A percentile compares a stretch with the other conserved stretches of the same genome.
These are phyloP conservation scores for Eupleurogrammus muticus DNA, from an alignment of 2,797 vertebrate species.

Conservation along the genomic window DNA sequence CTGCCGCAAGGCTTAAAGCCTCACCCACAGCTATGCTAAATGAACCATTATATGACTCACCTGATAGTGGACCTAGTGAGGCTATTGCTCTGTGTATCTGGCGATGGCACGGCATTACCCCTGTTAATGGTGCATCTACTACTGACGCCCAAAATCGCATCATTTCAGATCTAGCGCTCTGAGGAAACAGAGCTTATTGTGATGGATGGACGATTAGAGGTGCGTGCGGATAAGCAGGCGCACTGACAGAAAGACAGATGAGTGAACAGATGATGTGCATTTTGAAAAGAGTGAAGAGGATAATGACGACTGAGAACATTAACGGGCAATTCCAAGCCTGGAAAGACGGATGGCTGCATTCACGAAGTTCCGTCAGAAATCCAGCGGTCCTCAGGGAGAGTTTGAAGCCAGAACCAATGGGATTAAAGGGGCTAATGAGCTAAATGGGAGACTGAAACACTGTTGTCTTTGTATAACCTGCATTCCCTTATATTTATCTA, in stretches of 20 bases:
- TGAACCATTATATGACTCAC: slow-evolving; percentile 36
- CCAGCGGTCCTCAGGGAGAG: slow-evolving; percentile 28
- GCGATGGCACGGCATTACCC: slow-evolving; percentile 57
- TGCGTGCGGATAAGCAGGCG: slow-evolving; percentile 11
- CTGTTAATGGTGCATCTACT: slow-evolving; percentile 54
- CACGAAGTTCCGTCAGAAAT: slow-evolving; percentile 33
- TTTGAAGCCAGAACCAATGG: slow-evolving; percentile 27
- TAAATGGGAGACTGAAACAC: too few species aligned
- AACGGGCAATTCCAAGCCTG: slow-evolving; percentile 34
- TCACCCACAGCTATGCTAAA: slow-evolving; percentile 38
- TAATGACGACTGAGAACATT: slow-evolving; percentile 38
- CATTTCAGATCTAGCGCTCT: slow-evolving; percentile 35
- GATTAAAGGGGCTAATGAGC: too few species aligned
- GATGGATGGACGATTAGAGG: slow-evolving; percentile 47
- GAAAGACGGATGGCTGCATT: slow-evolving; percentile 33
- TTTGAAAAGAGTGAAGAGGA: slow-evolving; percentile 31
- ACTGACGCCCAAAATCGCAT: slow-evolving; percentile 31
- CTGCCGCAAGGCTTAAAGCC: slow-evolving; percentile 33
- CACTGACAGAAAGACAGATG: slow-evolving; percentile 35
- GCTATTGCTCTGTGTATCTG: slow-evolving; percentile 41
- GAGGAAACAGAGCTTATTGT: slow-evolving; percentile 33
- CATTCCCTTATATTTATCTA: too few species aligned
- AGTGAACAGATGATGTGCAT: slow-evolving; percentile 25
- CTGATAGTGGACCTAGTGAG: slow-evolving; percentile 22
- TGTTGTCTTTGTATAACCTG: too few species aligned